A percentile compares a stretch with the other conserved stretches of the same genome.
Conservation (phyloP, 2,888 invertebrate genomes). For the Kuschelorhynchus macadamiae region DNA sequence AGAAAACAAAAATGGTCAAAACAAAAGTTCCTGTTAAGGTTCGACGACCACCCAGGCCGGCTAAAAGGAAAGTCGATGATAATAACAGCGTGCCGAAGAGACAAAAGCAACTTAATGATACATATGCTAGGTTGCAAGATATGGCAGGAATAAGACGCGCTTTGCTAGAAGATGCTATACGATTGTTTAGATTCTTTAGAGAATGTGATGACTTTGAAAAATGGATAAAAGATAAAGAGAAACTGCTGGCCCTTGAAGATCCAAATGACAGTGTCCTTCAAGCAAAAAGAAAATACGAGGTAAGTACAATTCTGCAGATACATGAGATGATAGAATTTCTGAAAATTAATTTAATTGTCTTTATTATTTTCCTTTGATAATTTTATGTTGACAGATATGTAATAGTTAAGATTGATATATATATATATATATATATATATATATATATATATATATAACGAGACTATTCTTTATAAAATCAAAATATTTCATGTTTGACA, state of each 20-base stretch:
- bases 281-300: conserved; percentile 95
- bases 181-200: conserved; percentile 92
- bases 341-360: neutral
- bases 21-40: conserved; percentile 86
- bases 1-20: conserved; percentile 90
- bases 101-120: conserved; percentile 83
- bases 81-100: conserved; percentile 86
- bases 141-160: conserved; percentile 86
- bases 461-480: too few relatives aligned
- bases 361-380: neutral
- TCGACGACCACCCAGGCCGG: conserved; percentile 65
- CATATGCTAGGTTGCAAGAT: conserved; percentile 85
- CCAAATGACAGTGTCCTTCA: conserved; percentile 91
- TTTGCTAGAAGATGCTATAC: conserved; percentile 91
- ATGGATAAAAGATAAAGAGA: conserved; percentile 97
- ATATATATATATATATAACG: too few relatives aligned
- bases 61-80: conserved; percentile 70
- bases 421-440: too few relatives aligned
- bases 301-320: conserved; percentile 57
- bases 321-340: neutral
- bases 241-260: conserved; percentile 86
- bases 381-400: too few relatives aligned
- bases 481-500: too few relatives aligned
- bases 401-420: too few relatives aligned
- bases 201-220: conserved; percentile 98